Conservation (phyloP, 2,888 invertebrate species). For the Lasius fuliginosus region DNA sequence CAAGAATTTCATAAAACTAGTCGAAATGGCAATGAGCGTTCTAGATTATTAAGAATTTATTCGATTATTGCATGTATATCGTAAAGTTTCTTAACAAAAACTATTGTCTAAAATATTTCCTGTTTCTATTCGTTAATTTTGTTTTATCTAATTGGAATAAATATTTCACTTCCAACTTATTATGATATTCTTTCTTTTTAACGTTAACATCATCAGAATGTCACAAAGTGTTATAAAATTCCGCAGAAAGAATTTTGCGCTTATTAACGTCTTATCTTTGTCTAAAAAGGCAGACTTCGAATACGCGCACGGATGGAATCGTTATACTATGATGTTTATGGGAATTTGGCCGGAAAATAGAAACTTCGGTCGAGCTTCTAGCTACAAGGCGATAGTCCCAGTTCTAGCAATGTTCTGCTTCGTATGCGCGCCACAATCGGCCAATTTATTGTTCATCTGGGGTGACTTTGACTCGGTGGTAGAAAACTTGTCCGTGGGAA, state of each 20-base stretch:
- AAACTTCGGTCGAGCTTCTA: constrained; percentile 46
- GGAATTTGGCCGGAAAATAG: constrained; percentile 76
- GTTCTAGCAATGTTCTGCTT: constrained; percentile 57
- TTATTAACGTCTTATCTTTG: neutral
- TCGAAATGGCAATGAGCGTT: neutral
- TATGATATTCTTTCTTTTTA: neutral
- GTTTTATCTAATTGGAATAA: neutral
- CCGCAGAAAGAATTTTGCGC: neutral
- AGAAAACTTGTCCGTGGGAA: constrained; percentile 75
- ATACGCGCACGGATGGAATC: constrained; percentile 75
- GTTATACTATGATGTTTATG: constrained; percentile 69
- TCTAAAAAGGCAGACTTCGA: constrained; percentile 60
- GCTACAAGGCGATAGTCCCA: constrained; percentile 52
- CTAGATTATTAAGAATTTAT: constrained; percentile 16
- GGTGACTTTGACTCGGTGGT: constrained; percentile 70
- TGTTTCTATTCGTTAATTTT: neutral
- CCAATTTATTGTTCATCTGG: constrained; percentile 62
- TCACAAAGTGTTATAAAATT: neutral
- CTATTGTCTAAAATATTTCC: neutral
- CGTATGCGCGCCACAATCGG: constrained; percentile 55
- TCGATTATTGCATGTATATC: neutral
- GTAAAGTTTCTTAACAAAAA: neutral
- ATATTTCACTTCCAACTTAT: neutral
- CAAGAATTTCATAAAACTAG: neutral
- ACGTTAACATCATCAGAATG: neutral